These are phyloP conservation scores for Diadophis punctatus DNA, from an alignment of 2,113 vertebrate genomes.

Conservation along the genomic window DNA sequence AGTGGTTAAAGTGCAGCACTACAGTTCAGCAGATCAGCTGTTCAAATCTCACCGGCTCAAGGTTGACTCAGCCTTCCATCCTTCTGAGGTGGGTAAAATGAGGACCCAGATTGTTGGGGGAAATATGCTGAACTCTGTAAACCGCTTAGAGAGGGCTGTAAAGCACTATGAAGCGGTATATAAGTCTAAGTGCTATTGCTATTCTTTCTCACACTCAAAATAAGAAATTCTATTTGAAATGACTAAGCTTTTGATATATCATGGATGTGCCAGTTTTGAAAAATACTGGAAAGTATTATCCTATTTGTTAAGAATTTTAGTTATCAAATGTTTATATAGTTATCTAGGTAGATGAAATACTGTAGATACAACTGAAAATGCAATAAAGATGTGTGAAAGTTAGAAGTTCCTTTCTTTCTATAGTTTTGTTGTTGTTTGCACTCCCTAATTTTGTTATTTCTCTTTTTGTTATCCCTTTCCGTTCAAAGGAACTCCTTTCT, in stretches of 20 bases:
- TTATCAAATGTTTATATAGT: not conserved
- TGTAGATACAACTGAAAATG: not conserved
- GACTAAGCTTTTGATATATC: not conserved
- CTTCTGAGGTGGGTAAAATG: no score
- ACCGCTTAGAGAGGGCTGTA: no score
- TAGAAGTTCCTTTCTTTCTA: not conserved
- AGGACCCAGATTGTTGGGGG: no score
- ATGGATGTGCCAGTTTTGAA: not conserved
- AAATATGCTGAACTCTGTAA: no score
- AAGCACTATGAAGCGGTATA: no score
- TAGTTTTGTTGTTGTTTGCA: not conserved
- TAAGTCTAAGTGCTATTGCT: no score
- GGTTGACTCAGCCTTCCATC: no score
- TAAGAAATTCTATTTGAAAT: not conserved
- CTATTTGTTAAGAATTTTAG: not conserved
- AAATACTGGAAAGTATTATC: not conserved
- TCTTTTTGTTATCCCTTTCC: not conserved
- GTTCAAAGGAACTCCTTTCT: not conserved
- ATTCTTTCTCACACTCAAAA: not conserved
- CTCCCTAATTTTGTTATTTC: not conserved
- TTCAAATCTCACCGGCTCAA: no score
- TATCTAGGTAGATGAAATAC: not conserved
- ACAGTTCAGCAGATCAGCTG: no score
- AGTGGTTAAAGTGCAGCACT: no score
- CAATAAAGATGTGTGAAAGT: not conserved